phyloP scores from a whole-genome alignment of 2,888 invertebrate genomes.

The Molanna angustata region DNA sequence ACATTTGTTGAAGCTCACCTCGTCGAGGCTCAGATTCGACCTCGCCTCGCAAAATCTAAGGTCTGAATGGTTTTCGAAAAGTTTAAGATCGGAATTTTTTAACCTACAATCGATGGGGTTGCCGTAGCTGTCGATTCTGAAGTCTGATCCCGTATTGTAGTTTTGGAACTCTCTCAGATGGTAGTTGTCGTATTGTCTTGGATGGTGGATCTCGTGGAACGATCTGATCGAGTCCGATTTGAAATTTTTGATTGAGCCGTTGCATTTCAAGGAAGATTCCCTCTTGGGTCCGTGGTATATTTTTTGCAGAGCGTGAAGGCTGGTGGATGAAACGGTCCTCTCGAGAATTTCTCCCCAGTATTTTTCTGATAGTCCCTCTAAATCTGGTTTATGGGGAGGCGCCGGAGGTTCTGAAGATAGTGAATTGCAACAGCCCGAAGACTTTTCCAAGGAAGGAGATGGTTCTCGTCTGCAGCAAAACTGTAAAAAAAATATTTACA shows the following conservation, averaged over 20 bases:
- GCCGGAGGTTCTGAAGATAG: slow-evolving; percentile 51
- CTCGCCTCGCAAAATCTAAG: slow-evolving; percentile 51
- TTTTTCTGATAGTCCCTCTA: slow-evolving; percentile 67
- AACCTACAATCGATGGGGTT: slow-evolving; percentile 47
- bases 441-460: slow-evolving; percentile 47
- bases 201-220: slow-evolving; percentile 46
- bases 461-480: slow-evolving; percentile 49
- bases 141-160: slow-evolving; percentile 46
- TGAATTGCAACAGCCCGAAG: slow-evolving; percentile 52
- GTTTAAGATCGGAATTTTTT: slow-evolving; percentile 51
- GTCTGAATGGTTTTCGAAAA: slow-evolving; percentile 47
- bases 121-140: slow-evolving; percentile 50
- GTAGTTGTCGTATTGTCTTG: slow-evolving; percentile 48
- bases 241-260: slow-evolving; percentile 52
- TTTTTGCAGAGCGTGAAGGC: slow-evolving; percentile 67
- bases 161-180: slow-evolving; percentile 46
- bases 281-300: slow-evolving; percentile 43
- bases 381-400: slow-evolving; percentile 52
- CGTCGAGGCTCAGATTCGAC: slow-evolving; percentile 53
- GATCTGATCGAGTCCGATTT: slow-evolving; percentile 41
- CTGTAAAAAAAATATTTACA: slow-evolving; percentile 36
- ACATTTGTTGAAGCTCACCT: slow-evolving; percentile 52
- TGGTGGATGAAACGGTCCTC: slow-evolving; percentile 71
- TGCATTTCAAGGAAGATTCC: slow-evolving; percentile 44
- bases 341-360: slow-evolving; percentile 78